Evolutionary conservation across 2,888 invertebrate genomes (phyloP), one percentile per base, ranked within the genome.

Genomic region (Netelia melanura): DNA sequence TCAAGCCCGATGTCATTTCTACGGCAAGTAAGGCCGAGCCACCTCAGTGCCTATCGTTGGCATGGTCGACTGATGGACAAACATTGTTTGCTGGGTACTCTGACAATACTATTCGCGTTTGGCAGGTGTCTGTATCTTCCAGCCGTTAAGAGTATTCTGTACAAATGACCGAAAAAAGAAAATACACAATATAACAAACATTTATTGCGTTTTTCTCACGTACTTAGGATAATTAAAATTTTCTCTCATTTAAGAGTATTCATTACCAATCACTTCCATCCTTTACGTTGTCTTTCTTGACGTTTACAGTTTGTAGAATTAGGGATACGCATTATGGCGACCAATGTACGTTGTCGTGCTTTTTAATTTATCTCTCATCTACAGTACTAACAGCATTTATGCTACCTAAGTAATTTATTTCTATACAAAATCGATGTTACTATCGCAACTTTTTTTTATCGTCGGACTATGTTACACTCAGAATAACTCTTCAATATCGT

Each of bases 31-130:
- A 98, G 94, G 96, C 98, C 71, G 98, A 98, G 92, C 98, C 98
- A 89, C 99, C 99, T 65, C 98, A 98, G 94, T 99, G 99, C 94
- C 96, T 98, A 89, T 99, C 98, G 5, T 95, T 99, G 92, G 99
- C 99, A 25, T 99, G 99, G 99, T 99, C 99, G 83, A 98, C 98
- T 71, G 99, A 99, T 94, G 99, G 99, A 87, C 99, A 99, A 94
- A 99, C 99, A 67, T 95, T 99, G 91, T 99, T 99, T 93, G 99
- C 99, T 93, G 99, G 99, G 83, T 99, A 99, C 95, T 98, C 99
- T 23, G 99, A 99, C 95, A 98, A 98, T 94, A 97, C 97, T 88
- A 99, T 99, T 94, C 96, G 99, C 94, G 99, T 99, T 87, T 99
- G 99, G 99, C 99, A 99, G 95, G 99, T 99, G 91, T 97, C 97